phyloP scores from a whole-genome alignment of 2,113 vertebrate species.

The Calyptommatus sinebrachiatus region DNA sequence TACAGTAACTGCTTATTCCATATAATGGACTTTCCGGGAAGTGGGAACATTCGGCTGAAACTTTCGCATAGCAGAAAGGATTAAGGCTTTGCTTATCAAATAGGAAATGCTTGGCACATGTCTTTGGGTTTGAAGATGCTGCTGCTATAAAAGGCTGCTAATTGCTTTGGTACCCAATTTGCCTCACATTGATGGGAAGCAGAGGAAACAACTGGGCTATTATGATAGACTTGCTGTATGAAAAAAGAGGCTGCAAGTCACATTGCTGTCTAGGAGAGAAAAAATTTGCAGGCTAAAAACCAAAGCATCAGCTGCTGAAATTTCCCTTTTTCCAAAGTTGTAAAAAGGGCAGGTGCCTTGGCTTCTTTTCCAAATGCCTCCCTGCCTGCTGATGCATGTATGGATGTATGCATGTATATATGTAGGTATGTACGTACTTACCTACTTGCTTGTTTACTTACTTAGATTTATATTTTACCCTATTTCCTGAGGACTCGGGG shows the following conservation, averaged over 20 bases:
- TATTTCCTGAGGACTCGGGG: too few species aligned
- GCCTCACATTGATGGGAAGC: not conserved
- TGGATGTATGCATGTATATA: too few species aligned
- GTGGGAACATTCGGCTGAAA: not conserved
- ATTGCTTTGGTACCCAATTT: not conserved
- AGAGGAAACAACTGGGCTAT: not conserved
- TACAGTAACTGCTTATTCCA: not conserved
- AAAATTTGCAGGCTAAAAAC: too few species aligned
- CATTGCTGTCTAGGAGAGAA: not conserved
- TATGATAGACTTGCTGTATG: not conserved
- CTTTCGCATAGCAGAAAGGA: not conserved
- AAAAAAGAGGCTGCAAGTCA: too few species aligned
- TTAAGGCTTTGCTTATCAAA: not conserved
- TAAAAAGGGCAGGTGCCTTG: too few species aligned
- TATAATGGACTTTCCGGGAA: conserved; percentile 34
- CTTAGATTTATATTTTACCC: too few species aligned
- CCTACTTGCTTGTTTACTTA: too few species aligned
- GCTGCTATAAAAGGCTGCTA: not conserved
- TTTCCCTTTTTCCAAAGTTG: too few species aligned
- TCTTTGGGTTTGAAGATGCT: not conserved
- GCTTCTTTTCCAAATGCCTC: too few species aligned
- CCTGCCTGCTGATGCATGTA: too few species aligned
- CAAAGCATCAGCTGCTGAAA: too few species aligned
- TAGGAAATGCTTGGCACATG: not conserved
- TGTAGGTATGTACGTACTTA: too few species aligned